Conservation (phyloP, 2,888 invertebrate species). For the Amblyteles armatorius region DNA sequence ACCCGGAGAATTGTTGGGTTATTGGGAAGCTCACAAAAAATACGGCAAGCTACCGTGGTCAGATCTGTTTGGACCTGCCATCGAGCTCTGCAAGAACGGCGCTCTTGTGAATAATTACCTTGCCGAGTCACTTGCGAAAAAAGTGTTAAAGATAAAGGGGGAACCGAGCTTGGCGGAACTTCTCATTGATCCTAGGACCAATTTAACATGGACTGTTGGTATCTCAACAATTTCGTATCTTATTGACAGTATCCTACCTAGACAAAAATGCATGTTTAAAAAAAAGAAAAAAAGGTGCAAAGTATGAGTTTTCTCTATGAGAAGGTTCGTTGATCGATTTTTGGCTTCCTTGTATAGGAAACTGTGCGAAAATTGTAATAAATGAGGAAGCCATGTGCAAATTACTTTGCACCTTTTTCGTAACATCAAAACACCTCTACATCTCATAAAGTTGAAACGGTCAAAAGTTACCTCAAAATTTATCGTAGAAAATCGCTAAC, state of each 20-base stretch:
- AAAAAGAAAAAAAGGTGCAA: too few relatives aligned
- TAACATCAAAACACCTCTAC: too few relatives aligned
- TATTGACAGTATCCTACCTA: background rate
- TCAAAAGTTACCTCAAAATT: too few relatives aligned
- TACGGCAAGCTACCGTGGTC: constrained; percentile 93
- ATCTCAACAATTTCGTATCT: constrained; percentile 15
- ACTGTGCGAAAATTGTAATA: too few relatives aligned
- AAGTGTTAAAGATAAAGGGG: constrained; percentile 86
- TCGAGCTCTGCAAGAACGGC: constrained; percentile 91
- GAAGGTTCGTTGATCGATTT: too few relatives aligned
- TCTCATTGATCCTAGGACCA: constrained; percentile 79
- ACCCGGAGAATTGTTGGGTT: constrained; percentile 96
- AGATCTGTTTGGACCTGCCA: constrained; percentile 91
- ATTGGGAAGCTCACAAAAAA: constrained; percentile 90
- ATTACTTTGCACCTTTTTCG: too few relatives aligned
- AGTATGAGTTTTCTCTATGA: too few relatives aligned
- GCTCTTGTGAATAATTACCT: constrained; percentile 89
- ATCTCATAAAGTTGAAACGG: too few relatives aligned
- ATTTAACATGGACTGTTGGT: constrained; percentile 78
- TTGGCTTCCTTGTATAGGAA: too few relatives aligned
- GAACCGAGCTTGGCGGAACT: constrained; percentile 87
- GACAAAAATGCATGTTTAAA: too few relatives aligned
- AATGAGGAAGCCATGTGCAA: too few relatives aligned
- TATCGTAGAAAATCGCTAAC: too few relatives aligned
- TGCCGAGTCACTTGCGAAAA: constrained; percentile 86